Percentiles rank a stretch among this genome's conserved stretches.
Conservation (phyloP, 1,140 invertebrate genomes). For the Tetraneura akinire region DNA sequence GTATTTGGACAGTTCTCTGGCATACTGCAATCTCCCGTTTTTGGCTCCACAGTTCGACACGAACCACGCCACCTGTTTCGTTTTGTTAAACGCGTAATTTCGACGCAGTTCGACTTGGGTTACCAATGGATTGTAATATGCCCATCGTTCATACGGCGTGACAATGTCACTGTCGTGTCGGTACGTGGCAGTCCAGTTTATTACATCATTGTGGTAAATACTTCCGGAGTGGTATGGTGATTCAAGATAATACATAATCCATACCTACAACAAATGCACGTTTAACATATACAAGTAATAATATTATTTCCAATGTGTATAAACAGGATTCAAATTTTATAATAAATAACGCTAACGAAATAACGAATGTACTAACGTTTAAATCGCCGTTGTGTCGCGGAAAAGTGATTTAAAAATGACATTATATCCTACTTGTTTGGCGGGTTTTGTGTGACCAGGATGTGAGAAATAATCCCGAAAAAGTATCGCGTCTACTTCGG, state of each 20-base stretch:
- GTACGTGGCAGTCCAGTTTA: conserved; percentile 96
- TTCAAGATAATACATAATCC: conserved; percentile 90
- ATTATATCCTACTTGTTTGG: conserved; percentile 66
- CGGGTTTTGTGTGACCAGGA: conserved; percentile 68
- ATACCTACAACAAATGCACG: too few species aligned
- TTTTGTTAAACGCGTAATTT: conserved; percentile 87
- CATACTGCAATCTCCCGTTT: conserved; percentile 85
- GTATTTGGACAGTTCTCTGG: conserved; percentile 80
- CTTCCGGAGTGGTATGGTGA: conserved; percentile 91
- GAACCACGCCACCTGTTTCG: conserved; percentile 94
- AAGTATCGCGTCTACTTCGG: conserved; percentile 79
- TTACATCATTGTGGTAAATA: conserved; percentile 76
- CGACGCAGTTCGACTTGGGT: conserved; percentile 68
- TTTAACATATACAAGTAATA: too few species aligned
- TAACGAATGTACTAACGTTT: too few species aligned
- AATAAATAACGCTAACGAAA: too few species aligned
- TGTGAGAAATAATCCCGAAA: conserved; percentile 83
- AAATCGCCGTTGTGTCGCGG: too few species aligned
- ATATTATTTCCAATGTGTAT: too few species aligned
- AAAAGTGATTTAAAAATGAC: too few species aligned
- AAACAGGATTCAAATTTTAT: too few species aligned
- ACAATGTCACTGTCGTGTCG: conserved; percentile 92
- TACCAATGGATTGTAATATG: conserved; percentile 76
- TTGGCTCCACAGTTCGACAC: conserved; percentile 92
- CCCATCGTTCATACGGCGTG: conserved; percentile 92